Percentiles rank a stretch among this genome's conserved stretches.
Evolutionary conservation across 1,140 invertebrate genomes (phyloP).

Genomic region (Micrasema minimum): DNA sequence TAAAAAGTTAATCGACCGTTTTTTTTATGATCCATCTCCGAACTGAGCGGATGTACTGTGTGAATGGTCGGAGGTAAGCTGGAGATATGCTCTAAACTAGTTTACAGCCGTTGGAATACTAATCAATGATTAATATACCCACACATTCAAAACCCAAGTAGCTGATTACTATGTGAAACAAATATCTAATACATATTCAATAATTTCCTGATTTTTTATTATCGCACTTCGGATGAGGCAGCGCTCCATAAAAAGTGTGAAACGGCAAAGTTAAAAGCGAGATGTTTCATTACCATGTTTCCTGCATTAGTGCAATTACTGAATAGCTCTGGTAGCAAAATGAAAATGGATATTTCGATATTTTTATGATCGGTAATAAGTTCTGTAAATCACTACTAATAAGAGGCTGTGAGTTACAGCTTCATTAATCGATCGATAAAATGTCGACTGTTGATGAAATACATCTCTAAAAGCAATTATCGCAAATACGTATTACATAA

Average conservation of each 20-base stretch:
- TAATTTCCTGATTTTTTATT: constrained; percentile 26
- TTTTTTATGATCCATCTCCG: constrained; percentile 15
- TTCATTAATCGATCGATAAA: neutral
- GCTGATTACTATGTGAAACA: neutral
- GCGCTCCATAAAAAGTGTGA: constrained; percentile 9
- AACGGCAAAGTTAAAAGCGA: constrained; percentile 23
- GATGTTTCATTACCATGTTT: constrained; percentile 27
- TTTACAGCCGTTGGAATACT: constrained; percentile 34
- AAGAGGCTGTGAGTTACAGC: constrained; percentile 12
- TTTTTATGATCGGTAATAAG: constrained; percentile 6
- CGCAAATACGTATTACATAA: no score
- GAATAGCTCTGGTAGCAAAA: neutral
- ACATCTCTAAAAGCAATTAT: no score
- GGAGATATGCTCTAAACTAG: constrained; percentile 24
- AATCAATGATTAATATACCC: constrained; percentile 41
- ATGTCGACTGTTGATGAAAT: no score
- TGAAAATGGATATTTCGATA: neutral
- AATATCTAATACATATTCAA: neutral
- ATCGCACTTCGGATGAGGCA: neutral
- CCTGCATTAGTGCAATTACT: constrained; percentile 14
- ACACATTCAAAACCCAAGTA: constrained; percentile 1
- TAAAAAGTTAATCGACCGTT: constrained; percentile 42
- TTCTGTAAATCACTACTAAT: constrained; percentile 16
- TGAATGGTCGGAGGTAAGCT: constrained; percentile 3
- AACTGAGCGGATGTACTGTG: constrained; percentile 19